A percentile compares a stretch with the other conserved stretches of the same genome.
These are phyloP conservation scores for Gila robusta DNA, from an alignment of 2,797 vertebrate species.

Conservation along the genomic window DNA sequence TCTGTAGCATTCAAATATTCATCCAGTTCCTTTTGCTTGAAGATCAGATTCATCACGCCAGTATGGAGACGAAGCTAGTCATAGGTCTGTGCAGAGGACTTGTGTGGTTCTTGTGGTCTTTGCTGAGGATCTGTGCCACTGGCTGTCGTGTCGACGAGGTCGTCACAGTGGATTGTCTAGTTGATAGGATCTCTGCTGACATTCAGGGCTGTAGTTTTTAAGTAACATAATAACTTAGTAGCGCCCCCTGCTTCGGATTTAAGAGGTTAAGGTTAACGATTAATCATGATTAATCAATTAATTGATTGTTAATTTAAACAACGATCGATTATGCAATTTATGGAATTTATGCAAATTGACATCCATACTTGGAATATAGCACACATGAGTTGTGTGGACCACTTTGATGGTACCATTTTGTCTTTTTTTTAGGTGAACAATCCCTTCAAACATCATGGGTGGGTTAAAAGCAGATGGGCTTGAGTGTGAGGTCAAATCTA, in stretches of 20 bases:
- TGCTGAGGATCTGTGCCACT: no score
- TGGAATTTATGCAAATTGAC: not conserved
- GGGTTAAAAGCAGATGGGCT: not conserved
- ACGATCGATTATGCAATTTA: not conserved
- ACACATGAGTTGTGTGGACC: not conserved
- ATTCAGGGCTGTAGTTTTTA: no score
- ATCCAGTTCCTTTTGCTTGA: no score
- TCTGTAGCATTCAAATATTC: no score
- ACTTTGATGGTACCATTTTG: not conserved
- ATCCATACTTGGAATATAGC: not conserved
- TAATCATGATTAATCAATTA: not conserved
- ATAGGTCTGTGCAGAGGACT: no score
- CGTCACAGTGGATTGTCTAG: no score
- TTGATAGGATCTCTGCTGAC: no score
- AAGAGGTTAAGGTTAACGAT: not conserved
- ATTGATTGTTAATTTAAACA: not conserved
- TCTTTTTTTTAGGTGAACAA: not conserved
- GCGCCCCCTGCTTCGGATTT: not conserved
- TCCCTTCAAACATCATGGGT: not conserved
- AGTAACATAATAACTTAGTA: no score
- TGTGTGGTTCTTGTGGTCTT: no score
- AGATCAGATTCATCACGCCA: no score
- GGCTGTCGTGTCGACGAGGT: no score
- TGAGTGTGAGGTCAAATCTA: slow-evolving; percentile 6
- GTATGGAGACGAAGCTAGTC: no score